Percentiles rank a stretch among this genome's conserved stretches.
Conservation (phyloP, 1,140 invertebrate genomes). For the Archegozetes longisetosus region DNA sequence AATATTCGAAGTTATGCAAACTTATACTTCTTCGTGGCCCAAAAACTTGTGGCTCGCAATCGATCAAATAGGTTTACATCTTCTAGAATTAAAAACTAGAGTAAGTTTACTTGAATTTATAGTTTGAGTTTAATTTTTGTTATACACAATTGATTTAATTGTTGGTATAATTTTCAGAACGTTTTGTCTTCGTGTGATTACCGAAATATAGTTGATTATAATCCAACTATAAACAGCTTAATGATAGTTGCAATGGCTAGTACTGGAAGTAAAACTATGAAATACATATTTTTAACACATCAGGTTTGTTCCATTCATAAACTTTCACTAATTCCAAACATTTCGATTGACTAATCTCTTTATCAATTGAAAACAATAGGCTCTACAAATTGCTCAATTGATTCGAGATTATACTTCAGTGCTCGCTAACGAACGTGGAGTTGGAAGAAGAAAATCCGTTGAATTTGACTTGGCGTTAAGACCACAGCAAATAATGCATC, state of each 20-base stretch:
- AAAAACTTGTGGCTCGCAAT: conserved; percentile 66
- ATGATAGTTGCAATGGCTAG: conserved; percentile 56
- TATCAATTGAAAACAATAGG: conserved; percentile 37
- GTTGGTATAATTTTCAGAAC: conserved; percentile 32
- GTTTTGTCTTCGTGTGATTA: conserved; percentile 78
- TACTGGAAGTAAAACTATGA: conserved; percentile 59
- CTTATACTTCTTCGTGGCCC: conserved; percentile 89
- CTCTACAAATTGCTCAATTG: conserved; percentile 79
- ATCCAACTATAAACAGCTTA: conserved; percentile 66
- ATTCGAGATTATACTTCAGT: conserved; percentile 59
- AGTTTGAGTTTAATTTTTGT: background rate
- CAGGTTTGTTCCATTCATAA: conserved; percentile 41
- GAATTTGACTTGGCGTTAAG: conserved; percentile 17
- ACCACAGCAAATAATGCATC: background rate
- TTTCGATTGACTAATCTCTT: no score
- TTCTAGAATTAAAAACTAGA: conserved; percentile 69
- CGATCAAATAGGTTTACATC: conserved; percentile 77
- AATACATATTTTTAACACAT: conserved; percentile 69
- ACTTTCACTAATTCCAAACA: conserved; percentile 2
- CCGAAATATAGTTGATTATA: conserved; percentile 65
- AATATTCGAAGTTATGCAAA: conserved; percentile 92
- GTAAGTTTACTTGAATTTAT: conserved; percentile 25
- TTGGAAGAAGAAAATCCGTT: conserved; percentile 15
- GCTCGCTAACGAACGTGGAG: conserved; percentile 18
- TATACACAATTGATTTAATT: conserved; percentile 1